Percentiles rank a stretch among this genome's conserved stretches.
Evolutionary conservation across 2,113 vertebrate genomes (phyloP).

Genomic region (Petrocephalus zakoni): DNA sequence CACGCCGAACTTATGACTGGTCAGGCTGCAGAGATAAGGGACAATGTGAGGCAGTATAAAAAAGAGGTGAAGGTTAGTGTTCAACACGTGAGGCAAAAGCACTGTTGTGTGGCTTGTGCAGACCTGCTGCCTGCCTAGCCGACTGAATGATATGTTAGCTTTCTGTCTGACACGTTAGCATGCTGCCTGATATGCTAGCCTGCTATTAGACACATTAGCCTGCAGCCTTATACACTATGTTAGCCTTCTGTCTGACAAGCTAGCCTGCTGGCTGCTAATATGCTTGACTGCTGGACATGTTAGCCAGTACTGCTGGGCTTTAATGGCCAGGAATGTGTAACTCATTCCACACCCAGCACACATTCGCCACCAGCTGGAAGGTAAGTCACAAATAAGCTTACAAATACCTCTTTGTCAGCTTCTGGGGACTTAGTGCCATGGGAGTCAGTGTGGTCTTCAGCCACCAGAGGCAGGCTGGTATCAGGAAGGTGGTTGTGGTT

Average conservation of each 20-base stretch:
- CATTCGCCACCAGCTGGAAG: background rate
- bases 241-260: background rate
- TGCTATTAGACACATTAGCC: background rate
- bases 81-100: background rate
- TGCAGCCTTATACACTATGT: background rate
- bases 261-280: no score
- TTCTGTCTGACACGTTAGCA: background rate
- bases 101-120: background rate
- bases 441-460: conserved; percentile 70
- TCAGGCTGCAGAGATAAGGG: background rate
- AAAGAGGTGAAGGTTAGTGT: background rate
- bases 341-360: background rate
- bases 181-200: background rate
- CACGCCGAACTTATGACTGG: background rate
- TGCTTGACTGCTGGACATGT: background rate
- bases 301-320: background rate
- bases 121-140: background rate
- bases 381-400: conserved; percentile 56
- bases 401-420: conserved; percentile 79
- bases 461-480: conserved; percentile 68
- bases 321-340: background rate
- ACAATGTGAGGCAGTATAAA: background rate
- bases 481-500: conserved; percentile 72
- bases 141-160: background rate
- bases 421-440: conserved; percentile 66